Conservation (phyloP, 2,888 invertebrate species). For the Geophilus truncorum region DNA sequence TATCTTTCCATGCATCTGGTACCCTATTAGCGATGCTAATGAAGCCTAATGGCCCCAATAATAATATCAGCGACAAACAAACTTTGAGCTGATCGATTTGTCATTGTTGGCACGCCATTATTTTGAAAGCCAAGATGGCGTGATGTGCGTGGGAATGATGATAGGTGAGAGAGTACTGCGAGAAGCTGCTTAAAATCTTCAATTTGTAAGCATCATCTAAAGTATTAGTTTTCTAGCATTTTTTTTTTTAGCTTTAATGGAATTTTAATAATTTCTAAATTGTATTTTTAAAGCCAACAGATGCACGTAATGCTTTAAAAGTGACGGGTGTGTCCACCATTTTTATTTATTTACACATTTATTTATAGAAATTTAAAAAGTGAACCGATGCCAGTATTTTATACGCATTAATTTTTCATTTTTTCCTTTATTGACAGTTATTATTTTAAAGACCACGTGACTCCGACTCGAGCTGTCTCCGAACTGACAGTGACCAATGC, state of each 20-base stretch:
- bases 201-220: conserved; percentile 14
- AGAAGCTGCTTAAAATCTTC: conserved; percentile 27
- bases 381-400: background rate
- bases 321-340: background rate
- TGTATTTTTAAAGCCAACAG: conserved; percentile 2
- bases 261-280: conserved; percentile 2
- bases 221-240: background rate
- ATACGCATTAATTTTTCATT: background rate
- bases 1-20: conserved; percentile 22
- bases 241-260: background rate
- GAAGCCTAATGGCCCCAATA: conserved; percentile 21
- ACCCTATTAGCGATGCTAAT: conserved; percentile 18
- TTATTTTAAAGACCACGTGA: conserved; percentile 34
- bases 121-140: conserved; percentile 19
- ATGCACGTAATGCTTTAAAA: background rate
- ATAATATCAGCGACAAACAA: conserved; percentile 27
- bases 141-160: conserved; percentile 25
- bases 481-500: conserved; percentile 34
- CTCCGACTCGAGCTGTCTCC: conserved; percentile 29
- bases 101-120: conserved; percentile 25
- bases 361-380: background rate
- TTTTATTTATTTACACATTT: background rate
- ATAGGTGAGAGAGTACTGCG: background rate
- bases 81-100: conserved; percentile 27
- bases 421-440: conserved; percentile 25